Evolutionary conservation across 2,113 vertebrate genomes (phyloP), one percentile per base, ranked within the genome.

Genomic region (Polypterus senegalus): DNA sequence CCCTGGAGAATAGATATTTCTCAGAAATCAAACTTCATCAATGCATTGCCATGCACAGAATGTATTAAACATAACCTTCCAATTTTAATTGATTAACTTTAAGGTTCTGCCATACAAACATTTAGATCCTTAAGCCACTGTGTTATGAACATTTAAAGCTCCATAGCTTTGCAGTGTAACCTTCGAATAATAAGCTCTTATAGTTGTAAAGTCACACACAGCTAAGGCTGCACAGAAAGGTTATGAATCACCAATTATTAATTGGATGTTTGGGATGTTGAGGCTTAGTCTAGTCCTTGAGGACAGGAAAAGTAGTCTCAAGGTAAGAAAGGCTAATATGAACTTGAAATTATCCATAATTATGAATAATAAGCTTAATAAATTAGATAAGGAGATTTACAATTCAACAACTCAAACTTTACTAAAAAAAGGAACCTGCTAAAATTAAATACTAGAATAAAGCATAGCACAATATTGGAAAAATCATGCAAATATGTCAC

Each of bases 41-140:
- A 49, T 7, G 43, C 63, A 52, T 63, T 70, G 67, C 65, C 71
- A 69, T 58, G 59, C 56, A 51, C 43, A 9, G 61, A 66, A 65
- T 69, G 9, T 54, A 51, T 46, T 63, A 52, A 67, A 73, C 65
- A 68, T 68, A 67, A 58, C 63, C 60, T 58, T 61, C 6, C 60
- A 58, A 66, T 65, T 66, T 62, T 48, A 71, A 66, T 71, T 74
- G 69, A 78, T 76, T 68, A 61, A 79, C 76, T 70, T 66, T 67
- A 67, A 66, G 45, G 58, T 72, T 62, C 62, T 61, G 65, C 65
- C 60, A 27, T 27, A 27, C 27, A 27, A 27, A 27, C 27, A 27
- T 2, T 4, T 8, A n/a, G 67, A 60, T 70, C 59, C 64, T 75
- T 69, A 70, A 68, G 61, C 59, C 63, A 57, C 64, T 65, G 47